Percentiles rank a stretch among this genome's conserved stretches.
Conservation (phyloP, 1,140 invertebrate genomes). For the Conopomorpha cramerella region DNA sequence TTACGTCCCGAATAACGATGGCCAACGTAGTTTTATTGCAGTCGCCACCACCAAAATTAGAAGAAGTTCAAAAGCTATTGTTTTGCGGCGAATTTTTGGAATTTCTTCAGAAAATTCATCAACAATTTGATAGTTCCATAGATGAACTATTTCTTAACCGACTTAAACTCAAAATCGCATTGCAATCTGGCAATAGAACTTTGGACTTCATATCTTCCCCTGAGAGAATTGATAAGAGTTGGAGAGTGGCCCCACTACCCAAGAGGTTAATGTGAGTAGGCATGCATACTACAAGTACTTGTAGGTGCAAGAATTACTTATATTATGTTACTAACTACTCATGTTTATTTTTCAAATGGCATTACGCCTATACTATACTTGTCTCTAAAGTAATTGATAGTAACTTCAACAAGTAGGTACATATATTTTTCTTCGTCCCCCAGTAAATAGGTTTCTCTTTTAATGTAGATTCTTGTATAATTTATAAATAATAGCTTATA, state of each 20-base stretch:
- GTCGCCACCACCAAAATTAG: slow-evolving; percentile 50
- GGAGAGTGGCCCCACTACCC: slow-evolving; percentile 62
- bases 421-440: too few species aligned
- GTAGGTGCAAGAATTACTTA: too few species aligned
- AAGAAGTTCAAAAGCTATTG: slow-evolving; percentile 49
- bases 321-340: too few species aligned
- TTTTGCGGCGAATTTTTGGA: slow-evolving; percentile 40
- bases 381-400: too few species aligned
- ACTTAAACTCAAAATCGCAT: slow-evolving; percentile 23
- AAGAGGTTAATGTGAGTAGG: too few species aligned
- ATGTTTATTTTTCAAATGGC: too few species aligned
- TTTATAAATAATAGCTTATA: too few species aligned
- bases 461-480: too few species aligned
- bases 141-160: slow-evolving; percentile 45
- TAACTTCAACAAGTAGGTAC: too few species aligned
- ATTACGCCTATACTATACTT: too few species aligned
- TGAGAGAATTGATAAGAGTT: slow-evolving; percentile 41
- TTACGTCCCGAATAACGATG: slow-evolving; percentile 20
- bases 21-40: slow-evolving; percentile 35
- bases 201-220: slow-evolving; percentile 33
- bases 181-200: slow-evolving; percentile 13
- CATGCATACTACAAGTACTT: too few species aligned
- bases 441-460: too few species aligned
- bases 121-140: slow-evolving; percentile 46
- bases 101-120: slow-evolving; percentile 48